Conservation (phyloP, 1,140 invertebrate genomes). For the Leucophenga varia region DNA sequence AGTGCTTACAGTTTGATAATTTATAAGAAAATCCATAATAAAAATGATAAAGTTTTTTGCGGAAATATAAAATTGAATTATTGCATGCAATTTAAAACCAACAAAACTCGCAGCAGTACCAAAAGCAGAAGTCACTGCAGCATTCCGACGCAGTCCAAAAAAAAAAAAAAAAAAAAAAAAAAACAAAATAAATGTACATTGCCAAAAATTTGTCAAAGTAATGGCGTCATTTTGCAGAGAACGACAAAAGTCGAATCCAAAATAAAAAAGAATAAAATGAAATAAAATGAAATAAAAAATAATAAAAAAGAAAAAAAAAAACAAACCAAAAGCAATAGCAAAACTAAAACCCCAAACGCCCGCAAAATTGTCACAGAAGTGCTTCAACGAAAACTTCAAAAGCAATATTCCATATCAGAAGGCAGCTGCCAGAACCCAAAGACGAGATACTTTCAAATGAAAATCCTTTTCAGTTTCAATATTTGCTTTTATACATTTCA, state of each 20-base stretch:
- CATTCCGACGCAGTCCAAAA: slow-evolving; percentile 4
- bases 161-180: slow-evolving; percentile 26
- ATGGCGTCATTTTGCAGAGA: slow-evolving; percentile 48
- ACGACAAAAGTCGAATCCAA: not conserved
- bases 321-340: too few relatives aligned
- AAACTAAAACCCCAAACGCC: too few relatives aligned
- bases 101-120: slow-evolving; percentile 48
- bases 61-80: slow-evolving; percentile 56
- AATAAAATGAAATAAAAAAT: too few relatives aligned
- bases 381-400: too few relatives aligned
- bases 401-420: too few relatives aligned
- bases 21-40: slow-evolving; percentile 27
- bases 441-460: too few relatives aligned
- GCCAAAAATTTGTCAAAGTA: slow-evolving; percentile 56
- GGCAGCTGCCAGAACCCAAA: too few relatives aligned
- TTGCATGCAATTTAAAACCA: slow-evolving; percentile 52
- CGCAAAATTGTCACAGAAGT: too few relatives aligned
- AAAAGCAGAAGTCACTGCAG: slow-evolving; percentile 17
- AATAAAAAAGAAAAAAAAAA: too few relatives aligned
- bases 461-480: slow-evolving; percentile 50
- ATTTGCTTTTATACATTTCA: slow-evolving; percentile 55
- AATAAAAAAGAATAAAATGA: too few relatives aligned
- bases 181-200: slow-evolving; percentile 33
- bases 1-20: too few relatives aligned
- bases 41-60: slow-evolving; percentile 49